A percentile compares a stretch with the other conserved stretches of the same genome.
Evolutionary conservation across 2,888 invertebrate species (phyloP).

Genomic region (Luffia ferchaultella): DNA sequence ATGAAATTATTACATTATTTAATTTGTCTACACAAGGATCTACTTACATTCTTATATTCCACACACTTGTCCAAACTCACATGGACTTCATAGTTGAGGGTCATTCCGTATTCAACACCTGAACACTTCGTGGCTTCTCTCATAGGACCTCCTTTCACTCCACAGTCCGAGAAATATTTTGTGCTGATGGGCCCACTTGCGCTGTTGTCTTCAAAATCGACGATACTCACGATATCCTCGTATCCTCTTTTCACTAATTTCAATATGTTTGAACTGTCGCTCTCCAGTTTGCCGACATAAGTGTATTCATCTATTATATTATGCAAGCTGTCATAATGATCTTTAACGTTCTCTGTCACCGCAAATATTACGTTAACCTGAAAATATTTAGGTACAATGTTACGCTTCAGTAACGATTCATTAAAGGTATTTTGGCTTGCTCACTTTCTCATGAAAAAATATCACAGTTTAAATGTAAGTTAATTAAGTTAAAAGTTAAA

Average conservation of each 20-base stretch:
- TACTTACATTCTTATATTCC: constrained; percentile 47
- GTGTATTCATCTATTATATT: constrained; percentile 75
- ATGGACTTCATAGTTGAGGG: constrained; percentile 70
- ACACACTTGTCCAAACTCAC: constrained; percentile 67
- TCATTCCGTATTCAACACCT: constrained; percentile 68
- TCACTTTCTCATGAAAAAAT: too few relatives aligned
- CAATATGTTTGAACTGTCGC: constrained; percentile 87
- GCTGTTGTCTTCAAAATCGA: constrained; percentile 67
- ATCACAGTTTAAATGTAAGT: too few relatives aligned
- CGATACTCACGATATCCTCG: constrained; percentile 74
- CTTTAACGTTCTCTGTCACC: constrained; percentile 73
- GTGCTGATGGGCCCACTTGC: constrained; percentile 69
- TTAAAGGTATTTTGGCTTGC: too few relatives aligned
- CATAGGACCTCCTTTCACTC: constrained; percentile 48
- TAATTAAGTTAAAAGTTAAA: too few relatives aligned
- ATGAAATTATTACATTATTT: too few relatives aligned
- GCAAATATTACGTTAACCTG: constrained; percentile 88
- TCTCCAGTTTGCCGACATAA: constrained; percentile 79
- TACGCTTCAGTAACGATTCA: too few relatives aligned
- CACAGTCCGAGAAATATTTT: constrained; percentile 77
- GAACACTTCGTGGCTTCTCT: constrained; percentile 65
- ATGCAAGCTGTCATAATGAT: constrained; percentile 74
- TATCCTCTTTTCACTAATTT: constrained; percentile 84
- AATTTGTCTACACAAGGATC: too few relatives aligned
- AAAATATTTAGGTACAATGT: constrained; percentile 22